Evolutionary conservation across 2,797 vertebrate genomes (phyloP).

Genomic region (Mormyrus hasselquistii): DNA sequence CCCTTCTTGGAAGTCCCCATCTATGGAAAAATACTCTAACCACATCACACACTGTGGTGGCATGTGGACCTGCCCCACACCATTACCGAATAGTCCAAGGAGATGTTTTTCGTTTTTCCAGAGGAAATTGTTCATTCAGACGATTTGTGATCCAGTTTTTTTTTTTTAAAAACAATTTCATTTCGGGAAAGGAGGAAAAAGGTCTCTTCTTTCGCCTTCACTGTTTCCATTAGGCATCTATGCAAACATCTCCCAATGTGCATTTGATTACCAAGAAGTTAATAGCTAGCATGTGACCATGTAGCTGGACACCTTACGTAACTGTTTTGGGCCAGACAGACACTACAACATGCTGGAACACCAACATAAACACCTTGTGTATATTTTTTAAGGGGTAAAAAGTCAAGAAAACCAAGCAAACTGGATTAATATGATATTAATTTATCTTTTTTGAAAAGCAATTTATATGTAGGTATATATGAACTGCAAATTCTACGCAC

Average conservation of each 20-base stretch:
- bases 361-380: neutral
- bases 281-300: conserved; percentile 28
- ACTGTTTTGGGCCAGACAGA: neutral
- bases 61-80: neutral
- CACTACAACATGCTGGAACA: neutral
- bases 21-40: neutral
- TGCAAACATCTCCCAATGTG: conserved; percentile 23
- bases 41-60: neutral
- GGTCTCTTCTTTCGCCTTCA: neutral
- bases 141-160: conserved; percentile 12
- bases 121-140: conserved; percentile 3
- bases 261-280: neutral
- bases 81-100: neutral
- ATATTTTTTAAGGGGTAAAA: neutral
- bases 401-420: neutral
- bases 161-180: neutral
- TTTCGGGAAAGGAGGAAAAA: conserved; percentile 28
- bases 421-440: neutral
- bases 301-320: neutral
- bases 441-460: neutral
- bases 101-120: conserved; percentile 20
- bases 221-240: conserved; percentile 21
- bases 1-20: neutral
- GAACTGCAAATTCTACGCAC: neutral
- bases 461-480: neutral